Evolutionary conservation across 2,888 invertebrate genomes (phyloP), one percentile per base, ranked within the genome.

Genomic region (Hoplodrina blanda): DNA sequence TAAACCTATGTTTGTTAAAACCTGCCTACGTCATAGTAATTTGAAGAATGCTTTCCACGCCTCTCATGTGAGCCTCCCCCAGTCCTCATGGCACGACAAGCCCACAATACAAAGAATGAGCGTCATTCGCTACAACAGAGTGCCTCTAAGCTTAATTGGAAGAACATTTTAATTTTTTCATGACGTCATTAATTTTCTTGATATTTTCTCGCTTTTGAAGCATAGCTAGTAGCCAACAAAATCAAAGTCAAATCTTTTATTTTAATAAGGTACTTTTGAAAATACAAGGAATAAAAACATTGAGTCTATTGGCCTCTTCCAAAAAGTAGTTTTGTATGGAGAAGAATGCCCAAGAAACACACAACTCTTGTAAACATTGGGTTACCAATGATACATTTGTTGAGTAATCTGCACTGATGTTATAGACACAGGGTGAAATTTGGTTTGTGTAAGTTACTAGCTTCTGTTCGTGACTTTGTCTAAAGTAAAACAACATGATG

Each of bases 71-170:
- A n/a, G 55, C 13, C 50, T 61, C 55, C 61, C 65, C 49, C 17
- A 46, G 69, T 53, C 60, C 63, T 63, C 60, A 25, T 44, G 64
- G 30, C 41, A n/a, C 56, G 25, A 25, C 61, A 59, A 59, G 49
- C 25, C 30, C 17, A 50, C 57, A 54, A 50, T 52, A 71, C 68
- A 76, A 76, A 68, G 56, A 50, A 71, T 54, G 37, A 57, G 56
- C 67, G 33, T 50, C 67, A 56, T 63, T 60, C 49, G 52, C 60
- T 67, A 44, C 50, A 76, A 63, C 56, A 25, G 53, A 63, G 73
- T 73, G 63, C 30, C 44, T 49, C 41, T 6, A 41, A 50, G 56
- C 61, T 46, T 76, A 76, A 76, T 73, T 76, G 73, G 63, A 64
- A 50, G 49, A 56, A 55, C 2, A 49, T 61, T 56, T 62, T 37